Conservation (phyloP, 2,888 invertebrate genomes). For the Brachypalpus laphriformis region DNA sequence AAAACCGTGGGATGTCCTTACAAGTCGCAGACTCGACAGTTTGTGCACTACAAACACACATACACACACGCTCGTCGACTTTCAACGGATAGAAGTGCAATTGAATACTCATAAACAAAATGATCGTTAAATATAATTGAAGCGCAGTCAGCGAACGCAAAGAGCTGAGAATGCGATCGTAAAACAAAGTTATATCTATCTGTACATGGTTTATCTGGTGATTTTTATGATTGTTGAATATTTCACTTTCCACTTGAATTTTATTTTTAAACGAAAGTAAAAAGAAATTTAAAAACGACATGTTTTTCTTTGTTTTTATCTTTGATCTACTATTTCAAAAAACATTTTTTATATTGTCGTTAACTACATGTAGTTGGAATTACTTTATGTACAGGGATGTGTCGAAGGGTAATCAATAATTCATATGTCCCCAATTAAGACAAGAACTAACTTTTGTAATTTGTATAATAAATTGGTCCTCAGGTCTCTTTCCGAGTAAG, state of each 20-base stretch:
- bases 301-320: neutral
- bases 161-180: slow-evolving; percentile 57
- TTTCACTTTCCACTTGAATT: slow-evolving; percentile 43
- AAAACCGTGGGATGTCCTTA: slow-evolving; percentile 70
- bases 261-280: slow-evolving; percentile 19
- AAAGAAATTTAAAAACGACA: neutral
- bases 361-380: neutral
- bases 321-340: neutral
- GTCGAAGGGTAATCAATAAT: too few relatives aligned
- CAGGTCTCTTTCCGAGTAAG: too few relatives aligned
- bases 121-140: slow-evolving; percentile 73
- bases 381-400: neutral
- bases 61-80: neutral
- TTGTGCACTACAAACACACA: slow-evolving; percentile 8
- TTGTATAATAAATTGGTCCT: too few relatives aligned
- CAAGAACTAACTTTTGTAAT: too few relatives aligned
- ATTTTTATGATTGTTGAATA: slow-evolving; percentile 46
- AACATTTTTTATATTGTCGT: neutral
- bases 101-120: slow-evolving; percentile 71
- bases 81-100: slow-evolving; percentile 54
- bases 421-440: too few relatives aligned
- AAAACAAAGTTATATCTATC: slow-evolving; percentile 45
- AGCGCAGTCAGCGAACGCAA: slow-evolving; percentile 49
- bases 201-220: slow-evolving; percentile 27
- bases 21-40: slow-evolving; percentile 40